Evolutionary conservation across 2,888 invertebrate species (phyloP).

Genomic region (Gonocerus acuteangulatus): DNA sequence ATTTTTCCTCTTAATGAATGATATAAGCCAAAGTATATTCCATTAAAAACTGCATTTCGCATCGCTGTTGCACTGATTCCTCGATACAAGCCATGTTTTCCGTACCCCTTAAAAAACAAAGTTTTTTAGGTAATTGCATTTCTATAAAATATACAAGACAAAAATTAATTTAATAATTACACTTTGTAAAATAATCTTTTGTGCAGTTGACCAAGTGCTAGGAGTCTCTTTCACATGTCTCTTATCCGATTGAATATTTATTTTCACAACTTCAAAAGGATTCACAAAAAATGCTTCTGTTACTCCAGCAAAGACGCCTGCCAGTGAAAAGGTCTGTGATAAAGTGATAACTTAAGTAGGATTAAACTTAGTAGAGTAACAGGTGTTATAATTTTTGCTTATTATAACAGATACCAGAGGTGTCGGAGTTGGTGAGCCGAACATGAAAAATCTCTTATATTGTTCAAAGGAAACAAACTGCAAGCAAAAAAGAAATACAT

Average conservation of each 20-base stretch:
- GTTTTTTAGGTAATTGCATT: neutral
- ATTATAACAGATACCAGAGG: conserved; percentile 55
- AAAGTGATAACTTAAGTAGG: conserved; percentile 6
- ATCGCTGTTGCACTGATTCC: conserved; percentile 83
- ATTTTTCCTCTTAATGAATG: conserved; percentile 75
- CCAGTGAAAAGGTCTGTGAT: conserved; percentile 74
- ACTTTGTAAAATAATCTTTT: conserved; percentile 52
- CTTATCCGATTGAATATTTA: conserved; percentile 72
- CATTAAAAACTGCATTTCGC: conserved; percentile 85
- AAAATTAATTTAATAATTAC: conserved; percentile 8
- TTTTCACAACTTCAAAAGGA: conserved; percentile 94
- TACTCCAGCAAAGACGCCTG: conserved; percentile 80
- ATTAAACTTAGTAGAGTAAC: conserved; percentile 22
- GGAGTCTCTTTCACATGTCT: conserved; percentile 56
- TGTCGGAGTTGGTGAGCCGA: conserved; percentile 65
- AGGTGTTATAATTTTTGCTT: too few relatives aligned
- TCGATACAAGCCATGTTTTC: conserved; percentile 72
- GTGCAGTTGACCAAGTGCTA: conserved; percentile 72
- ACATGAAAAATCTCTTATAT: conserved; percentile 76
- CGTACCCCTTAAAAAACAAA: conserved; percentile 55
- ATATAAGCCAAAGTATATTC: conserved; percentile 91
- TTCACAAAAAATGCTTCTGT: conserved; percentile 89
- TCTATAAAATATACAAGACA: neutral
- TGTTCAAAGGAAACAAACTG: conserved; percentile 88
- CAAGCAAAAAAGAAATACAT: conserved; percentile 40